These are phyloP conservation scores for Nibea albiflora DNA, from an alignment of 2,113 vertebrate species.

Conservation along the genomic window DNA sequence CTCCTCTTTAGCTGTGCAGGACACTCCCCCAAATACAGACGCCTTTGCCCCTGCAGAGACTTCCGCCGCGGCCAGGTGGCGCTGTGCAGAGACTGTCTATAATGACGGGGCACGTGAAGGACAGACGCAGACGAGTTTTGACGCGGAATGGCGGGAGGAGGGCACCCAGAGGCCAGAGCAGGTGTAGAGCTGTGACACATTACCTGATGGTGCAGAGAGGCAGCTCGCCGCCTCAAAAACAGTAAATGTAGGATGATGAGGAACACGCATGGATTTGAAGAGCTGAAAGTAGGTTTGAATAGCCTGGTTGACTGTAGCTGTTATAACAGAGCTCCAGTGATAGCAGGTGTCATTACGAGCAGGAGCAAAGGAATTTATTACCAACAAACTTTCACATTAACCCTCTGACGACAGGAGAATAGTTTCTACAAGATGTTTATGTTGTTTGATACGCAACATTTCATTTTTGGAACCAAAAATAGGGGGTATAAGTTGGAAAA, in stretches of 20 bases:
- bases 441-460: constrained; percentile 18
- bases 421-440: constrained; percentile 12
- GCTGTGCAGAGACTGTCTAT: constrained; percentile 93
- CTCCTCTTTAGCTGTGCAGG: constrained; percentile 97
- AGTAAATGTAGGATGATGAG: constrained; percentile 19
- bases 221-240: background rate
- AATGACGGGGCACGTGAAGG: constrained; percentile 63
- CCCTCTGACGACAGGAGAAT: background rate
- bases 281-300: constrained; percentile 1
- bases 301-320: constrained; percentile 8
- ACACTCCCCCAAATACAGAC: constrained; percentile 88
- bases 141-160: background rate
- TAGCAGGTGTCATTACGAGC: background rate
- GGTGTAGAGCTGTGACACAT: constrained; percentile 14
- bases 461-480: constrained; percentile 24
- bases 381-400: constrained; percentile 21
- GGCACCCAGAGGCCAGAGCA: background rate
- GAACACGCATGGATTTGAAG: constrained; percentile 30
- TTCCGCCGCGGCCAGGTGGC: constrained; percentile 93
- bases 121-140: background rate
- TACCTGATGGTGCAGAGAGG: background rate
- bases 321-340: constrained; percentile 4
- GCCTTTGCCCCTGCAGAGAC: constrained; percentile 95
- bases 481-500: constrained; percentile 4
- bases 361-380: constrained; percentile 6